These are phyloP conservation scores for Bombus confusus DNA, from an alignment of 1,140 invertebrate genomes.

Conservation along the genomic window DNA sequence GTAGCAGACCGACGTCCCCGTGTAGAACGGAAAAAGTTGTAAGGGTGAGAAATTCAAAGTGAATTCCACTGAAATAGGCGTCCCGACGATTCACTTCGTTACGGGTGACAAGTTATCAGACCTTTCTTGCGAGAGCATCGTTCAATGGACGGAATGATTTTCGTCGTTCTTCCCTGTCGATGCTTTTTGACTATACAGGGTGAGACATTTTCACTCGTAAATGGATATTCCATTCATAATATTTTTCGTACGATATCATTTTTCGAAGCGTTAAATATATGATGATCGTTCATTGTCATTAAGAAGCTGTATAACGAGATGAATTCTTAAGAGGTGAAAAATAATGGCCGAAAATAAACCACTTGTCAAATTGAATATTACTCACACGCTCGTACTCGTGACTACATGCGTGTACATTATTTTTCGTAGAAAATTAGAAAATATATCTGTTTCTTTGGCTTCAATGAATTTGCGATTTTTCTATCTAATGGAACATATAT, in stretches of 20 bases:
- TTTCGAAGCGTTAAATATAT: background rate
- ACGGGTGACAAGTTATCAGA: constrained; percentile 48
- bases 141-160: constrained; percentile 12
- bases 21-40: constrained; percentile 57
- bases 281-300: fast-evolving
- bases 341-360: too few species aligned
- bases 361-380: too few species aligned
- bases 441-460: background rate
- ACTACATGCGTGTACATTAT: background rate
- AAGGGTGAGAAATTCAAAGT: constrained; percentile 61
- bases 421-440: background rate
- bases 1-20: constrained; percentile 49
- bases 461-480: background rate
- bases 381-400: too few species aligned
- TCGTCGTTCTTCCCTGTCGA: background rate
- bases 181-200: background rate
- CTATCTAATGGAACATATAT: background rate
- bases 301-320: too few species aligned
- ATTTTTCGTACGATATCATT: background rate
- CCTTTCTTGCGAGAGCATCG: background rate
- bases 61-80: constrained; percentile 63
- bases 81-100: constrained; percentile 47
- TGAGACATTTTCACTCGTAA: background rate
- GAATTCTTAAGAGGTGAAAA: too few species aligned
- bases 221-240: background rate